Base-by-base conservation (phyloP, 2,888 invertebrate species). In the Stegana nigrithorax region DNA sequence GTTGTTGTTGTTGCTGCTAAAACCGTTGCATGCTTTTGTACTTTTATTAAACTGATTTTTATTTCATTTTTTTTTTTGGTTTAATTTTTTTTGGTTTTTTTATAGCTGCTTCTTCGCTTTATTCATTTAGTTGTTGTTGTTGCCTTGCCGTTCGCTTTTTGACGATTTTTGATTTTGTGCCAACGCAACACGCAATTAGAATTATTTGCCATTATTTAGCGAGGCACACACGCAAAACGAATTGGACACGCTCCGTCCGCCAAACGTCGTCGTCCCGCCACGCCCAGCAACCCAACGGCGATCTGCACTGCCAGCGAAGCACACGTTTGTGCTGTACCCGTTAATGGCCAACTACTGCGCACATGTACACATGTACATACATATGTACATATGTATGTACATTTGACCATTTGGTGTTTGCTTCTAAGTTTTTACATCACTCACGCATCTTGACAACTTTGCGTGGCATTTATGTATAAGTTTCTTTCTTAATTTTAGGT, bases 151-250 rank as follows among this genome's bases (percentile, higher is more conserved):
- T 39, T 50, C 36, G n/a, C 14, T 44, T 32, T 61, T 50, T 72
- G 67, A 65, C 62, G 66, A 65, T 63, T 74, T 75, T 79, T 76
- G 75, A 79, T 71, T 79, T 79, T 70, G 68, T 75, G 75, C 78
- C 76, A 75, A 78, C 73, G 69, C 32, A 29, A 67, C 73, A 75
- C 67, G 73, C 78, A 70, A 75, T 77, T 75, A 72, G 71, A 77
- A 77, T 77, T 75, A 67, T 58, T 58, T 58, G 25, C 58, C 27
- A 29, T 14, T 42, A 42, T 55, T 42, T 23, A 44, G 17, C 39
- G 14, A 10, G n/a, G 32, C 32, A 12, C 17, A n/a, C n/a, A n/a
- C n/a, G n/a, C n/a, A n/a, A n/a, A n/a, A n/a, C n/a, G n/a, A n/a
- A n/a, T n/a, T n/a, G n/a, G n/a, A n/a, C n/a, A n/a, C n/a, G n/a